Conservation (phyloP, 2,797 vertebrate species). For the Merluccius polli region DNA sequence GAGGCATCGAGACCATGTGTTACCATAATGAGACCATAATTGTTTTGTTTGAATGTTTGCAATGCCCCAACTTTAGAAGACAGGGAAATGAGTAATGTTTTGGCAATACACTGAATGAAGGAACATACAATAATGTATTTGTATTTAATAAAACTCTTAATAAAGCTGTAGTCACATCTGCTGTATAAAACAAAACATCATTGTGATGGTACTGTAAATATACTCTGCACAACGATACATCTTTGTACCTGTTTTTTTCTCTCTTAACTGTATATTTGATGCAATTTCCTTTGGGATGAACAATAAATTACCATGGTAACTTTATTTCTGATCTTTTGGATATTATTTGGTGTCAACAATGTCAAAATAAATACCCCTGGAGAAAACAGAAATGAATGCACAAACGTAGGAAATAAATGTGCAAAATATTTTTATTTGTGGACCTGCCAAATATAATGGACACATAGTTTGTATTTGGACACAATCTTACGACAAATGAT, state of each 20-base stretch:
- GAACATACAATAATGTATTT: slow-evolving; percentile 16
- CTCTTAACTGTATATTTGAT: slow-evolving; percentile 74
- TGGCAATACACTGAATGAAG: slow-evolving; percentile 43
- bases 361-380: not conserved
- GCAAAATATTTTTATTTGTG: not conserved
- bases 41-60: not conserved
- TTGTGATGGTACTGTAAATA: slow-evolving; percentile 70
- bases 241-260: slow-evolving; percentile 67
- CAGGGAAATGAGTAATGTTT: slow-evolving; percentile 43
- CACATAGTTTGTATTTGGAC: not conserved
- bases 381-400: not conserved
- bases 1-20: too few species aligned
- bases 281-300: slow-evolving; percentile 62
- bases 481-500: not conserved
- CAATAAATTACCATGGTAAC: slow-evolving; percentile 72
- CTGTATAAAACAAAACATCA: slow-evolving; percentile 60
- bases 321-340: not conserved
- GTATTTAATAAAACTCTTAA: slow-evolving; percentile 43
- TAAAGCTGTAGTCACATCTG: slow-evolving; percentile 34
- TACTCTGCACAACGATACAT: slow-evolving; percentile 41
- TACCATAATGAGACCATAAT: not conserved
- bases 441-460: not conserved
- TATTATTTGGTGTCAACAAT: not conserved
- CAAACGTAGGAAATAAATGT: too few species aligned
- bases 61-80: not conserved